Percentiles rank a stretch among this genome's conserved stretches.
These are phyloP conservation scores for Holothuria leucospilota DNA, from an alignment of 53 echinoderm and acorn worm genomes.

Conservation along the genomic window DNA sequence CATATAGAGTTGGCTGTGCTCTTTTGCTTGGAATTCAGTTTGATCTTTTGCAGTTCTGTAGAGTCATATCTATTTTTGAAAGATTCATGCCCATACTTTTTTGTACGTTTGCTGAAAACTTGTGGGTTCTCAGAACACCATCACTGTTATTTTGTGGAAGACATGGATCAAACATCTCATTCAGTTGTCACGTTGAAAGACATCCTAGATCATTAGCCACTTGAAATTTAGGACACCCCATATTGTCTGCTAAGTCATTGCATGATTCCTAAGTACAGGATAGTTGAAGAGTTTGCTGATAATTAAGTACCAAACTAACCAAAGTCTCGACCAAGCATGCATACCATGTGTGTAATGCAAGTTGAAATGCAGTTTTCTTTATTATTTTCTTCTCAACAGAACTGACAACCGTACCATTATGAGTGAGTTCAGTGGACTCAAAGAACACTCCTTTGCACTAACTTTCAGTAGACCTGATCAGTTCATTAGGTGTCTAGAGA, in stretches of 20 bases:
- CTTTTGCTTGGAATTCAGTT: not conserved
- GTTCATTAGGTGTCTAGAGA: not conserved
- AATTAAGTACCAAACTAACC: no score
- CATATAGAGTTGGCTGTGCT: slow-evolving; percentile 11
- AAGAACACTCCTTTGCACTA: slow-evolving; percentile 4
- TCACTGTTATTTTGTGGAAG: slow-evolving; percentile 6
- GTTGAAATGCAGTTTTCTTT: not conserved
- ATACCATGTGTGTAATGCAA: not conserved
- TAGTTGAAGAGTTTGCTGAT: slow-evolving; percentile 13
- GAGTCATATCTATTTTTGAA: not conserved
- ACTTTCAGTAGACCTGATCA: not conserved
- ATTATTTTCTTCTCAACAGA: slow-evolving; percentile 9
- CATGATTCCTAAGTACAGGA: slow-evolving; percentile 7
- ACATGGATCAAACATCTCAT: not conserved
- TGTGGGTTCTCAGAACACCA: slow-evolving; percentile 8
- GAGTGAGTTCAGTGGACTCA: not conserved
- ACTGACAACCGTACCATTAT: not conserved
- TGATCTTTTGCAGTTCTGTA: slow-evolving; percentile 19
- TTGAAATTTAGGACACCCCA: not conserved
- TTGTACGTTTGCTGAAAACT: not conserved
- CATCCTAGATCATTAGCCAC: slow-evolving; percentile 17
- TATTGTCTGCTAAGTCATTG: not conserved
- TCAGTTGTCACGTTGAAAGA: slow-evolving; percentile 3
- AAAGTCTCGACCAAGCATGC: no score
- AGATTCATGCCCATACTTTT: slow-evolving; percentile 10